phyloP scores from a whole-genome alignment of 2,888 invertebrate genomes.

The Synergus umbraculus region DNA sequence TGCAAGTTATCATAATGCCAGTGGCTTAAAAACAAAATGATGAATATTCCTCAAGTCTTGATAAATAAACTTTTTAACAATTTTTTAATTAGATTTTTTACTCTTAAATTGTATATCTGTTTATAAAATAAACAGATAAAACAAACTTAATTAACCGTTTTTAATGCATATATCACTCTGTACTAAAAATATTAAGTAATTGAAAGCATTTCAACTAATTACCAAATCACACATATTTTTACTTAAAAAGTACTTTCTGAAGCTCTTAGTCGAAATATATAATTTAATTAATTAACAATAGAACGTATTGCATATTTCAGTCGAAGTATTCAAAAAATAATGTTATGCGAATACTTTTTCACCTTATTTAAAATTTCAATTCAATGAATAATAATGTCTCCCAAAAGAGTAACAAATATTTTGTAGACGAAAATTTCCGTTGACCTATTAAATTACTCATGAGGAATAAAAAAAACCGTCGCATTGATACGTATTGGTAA shows the following conservation, averaged over 20 bases:
- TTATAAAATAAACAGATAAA: no score
- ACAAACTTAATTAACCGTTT: no score
- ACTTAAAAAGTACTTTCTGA: no score
- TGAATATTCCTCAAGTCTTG: neutral
- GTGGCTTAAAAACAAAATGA: neutral
- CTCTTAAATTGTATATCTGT: no score
- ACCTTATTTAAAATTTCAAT: neutral
- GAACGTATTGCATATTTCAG: neutral
- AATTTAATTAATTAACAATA: neutral
- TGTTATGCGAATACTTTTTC: neutral
- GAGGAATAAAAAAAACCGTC: neutral
- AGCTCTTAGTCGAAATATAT: no score
- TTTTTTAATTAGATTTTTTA: no score
- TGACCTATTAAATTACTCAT: slow-evolving; percentile 11
- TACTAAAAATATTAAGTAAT: no score
- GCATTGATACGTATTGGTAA: neutral
- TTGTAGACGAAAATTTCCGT: neutral
- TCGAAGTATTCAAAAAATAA: neutral
- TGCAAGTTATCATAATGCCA: slow-evolving; percentile 5
- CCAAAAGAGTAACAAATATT: neutral
- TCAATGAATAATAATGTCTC: neutral
- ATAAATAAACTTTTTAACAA: no score
- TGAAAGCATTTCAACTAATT: no score
- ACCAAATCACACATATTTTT: no score
- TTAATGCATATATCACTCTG: no score